A percentile compares a stretch with the other conserved stretches of the same genome.
Evolutionary conservation across 2,888 invertebrate genomes (phyloP).

Genomic region (Catocala nupta): DNA sequence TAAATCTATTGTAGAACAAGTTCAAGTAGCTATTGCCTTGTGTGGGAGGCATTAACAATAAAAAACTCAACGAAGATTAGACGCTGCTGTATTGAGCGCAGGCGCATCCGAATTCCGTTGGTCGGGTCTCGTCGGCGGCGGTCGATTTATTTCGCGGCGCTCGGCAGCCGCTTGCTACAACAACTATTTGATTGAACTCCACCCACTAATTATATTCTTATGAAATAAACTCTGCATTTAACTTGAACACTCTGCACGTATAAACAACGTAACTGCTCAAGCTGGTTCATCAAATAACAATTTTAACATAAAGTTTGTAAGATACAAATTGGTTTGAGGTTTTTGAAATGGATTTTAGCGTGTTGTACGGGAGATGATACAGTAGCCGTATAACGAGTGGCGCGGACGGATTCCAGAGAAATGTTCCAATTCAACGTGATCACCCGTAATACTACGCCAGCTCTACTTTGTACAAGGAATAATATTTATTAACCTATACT

Average conservation of each 20-base stretch:
- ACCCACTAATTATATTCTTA: conserved; percentile 87
- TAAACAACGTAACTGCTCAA: conserved; percentile 35
- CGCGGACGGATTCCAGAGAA: conserved; percentile 41
- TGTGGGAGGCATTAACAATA: neutral
- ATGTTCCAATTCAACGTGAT: conserved; percentile 43
- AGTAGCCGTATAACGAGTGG: conserved; percentile 60
- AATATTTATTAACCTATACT: no score
- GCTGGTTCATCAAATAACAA: neutral
- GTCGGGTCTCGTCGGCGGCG: conserved; percentile 36
- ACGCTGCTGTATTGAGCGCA: conserved; percentile 5
- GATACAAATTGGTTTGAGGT: conserved; percentile 10
- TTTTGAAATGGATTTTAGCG: conserved; percentile 21
- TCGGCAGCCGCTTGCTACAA: conserved; percentile 63
- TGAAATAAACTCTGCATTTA: conserved; percentile 84
- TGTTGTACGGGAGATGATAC: conserved; percentile 51
- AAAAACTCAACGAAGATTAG: neutral
- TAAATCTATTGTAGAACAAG: no score
- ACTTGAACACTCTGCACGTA: conserved; percentile 50
- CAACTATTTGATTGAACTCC: conserved; percentile 82
- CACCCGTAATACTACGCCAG: conserved; percentile 23
- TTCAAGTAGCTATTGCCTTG: no score
- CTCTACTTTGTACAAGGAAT: conserved; percentile 1
- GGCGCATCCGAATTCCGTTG: conserved; percentile 26
- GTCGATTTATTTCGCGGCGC: conserved; percentile 66
- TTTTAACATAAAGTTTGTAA: conserved; percentile 12